Evolutionary conservation across 30 jellyfish, hydroid and myxozoan species (phyloP).

Genomic region (Sanderia malayensis): DNA sequence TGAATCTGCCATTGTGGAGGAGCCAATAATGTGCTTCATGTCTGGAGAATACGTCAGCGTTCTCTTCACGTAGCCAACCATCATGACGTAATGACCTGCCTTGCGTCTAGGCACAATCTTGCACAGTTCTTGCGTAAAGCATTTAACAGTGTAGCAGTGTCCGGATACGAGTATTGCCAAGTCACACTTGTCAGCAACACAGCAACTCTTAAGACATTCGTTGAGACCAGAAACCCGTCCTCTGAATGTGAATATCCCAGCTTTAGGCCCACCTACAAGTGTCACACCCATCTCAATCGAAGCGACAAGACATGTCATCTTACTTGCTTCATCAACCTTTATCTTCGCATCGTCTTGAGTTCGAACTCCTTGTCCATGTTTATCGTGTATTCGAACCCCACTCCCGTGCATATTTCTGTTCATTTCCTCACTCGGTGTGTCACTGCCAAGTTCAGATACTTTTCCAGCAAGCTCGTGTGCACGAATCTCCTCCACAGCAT

Average conservation of each 20-base stretch:
- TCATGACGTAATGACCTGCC: conserved; percentile 66
- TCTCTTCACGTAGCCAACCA: conserved; percentile 71
- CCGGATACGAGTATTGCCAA: conserved; percentile 71
- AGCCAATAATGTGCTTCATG: not conserved
- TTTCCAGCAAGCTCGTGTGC: conserved; percentile 27
- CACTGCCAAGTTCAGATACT: conserved; percentile 15
- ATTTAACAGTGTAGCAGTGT: conserved; percentile 76
- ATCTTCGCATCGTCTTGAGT: not conserved
- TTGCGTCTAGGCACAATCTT: conserved; percentile 64
- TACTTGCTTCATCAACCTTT: conserved; percentile 13
- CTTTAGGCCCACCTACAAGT: conserved; percentile 83
- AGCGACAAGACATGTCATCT: conserved; percentile 68
- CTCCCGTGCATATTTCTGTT: not conserved
- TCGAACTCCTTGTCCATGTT: not conserved
- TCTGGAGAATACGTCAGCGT: conserved; percentile 33
- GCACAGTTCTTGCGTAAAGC: conserved; percentile 65
- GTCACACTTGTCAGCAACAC: conserved; percentile 71
- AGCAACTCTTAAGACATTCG: conserved; percentile 77
- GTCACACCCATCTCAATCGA: conserved; percentile 61
- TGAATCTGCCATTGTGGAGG: conserved; percentile 10
- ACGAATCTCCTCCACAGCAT: conserved; percentile 22
- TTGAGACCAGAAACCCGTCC: conserved; percentile 48
- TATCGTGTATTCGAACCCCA: not conserved
- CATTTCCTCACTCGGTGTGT: not conserved
- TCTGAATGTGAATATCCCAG: conserved; percentile 66